Percentiles rank a stretch among this genome's conserved stretches.
Conservation (phyloP, 2,797 vertebrate genomes). For the Emys orbicularis region DNA sequence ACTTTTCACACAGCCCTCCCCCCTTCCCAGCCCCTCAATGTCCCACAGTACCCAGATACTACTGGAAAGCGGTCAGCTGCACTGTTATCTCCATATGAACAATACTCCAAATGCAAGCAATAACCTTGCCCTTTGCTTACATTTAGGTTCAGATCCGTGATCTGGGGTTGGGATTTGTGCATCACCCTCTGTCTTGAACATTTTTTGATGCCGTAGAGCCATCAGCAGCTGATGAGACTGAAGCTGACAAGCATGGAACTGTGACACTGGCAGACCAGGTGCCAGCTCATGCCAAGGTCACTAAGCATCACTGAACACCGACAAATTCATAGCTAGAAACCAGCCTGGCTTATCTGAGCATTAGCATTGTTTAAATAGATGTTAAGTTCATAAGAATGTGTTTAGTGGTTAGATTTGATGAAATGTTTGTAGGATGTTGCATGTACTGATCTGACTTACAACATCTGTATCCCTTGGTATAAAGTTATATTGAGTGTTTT, state of each 20-base stretch:
- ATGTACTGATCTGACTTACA: no score
- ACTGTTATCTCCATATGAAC: not conserved
- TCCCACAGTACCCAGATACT: not conserved
- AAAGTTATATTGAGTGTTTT: no score
- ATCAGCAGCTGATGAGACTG: not conserved
- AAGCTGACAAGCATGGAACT: not conserved
- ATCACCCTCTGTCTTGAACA: not conserved
- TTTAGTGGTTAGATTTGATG: no score
- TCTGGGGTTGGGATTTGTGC: not conserved
- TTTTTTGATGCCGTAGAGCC: not conserved
- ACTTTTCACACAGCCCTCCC: not conserved
- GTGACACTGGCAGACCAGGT: no score
- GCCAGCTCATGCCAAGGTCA: no score
- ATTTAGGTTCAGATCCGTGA: not conserved
- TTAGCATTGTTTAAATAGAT: no score
- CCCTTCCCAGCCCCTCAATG: rapidly evolving
- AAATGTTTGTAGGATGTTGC: no score
- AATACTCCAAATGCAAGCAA: not conserved
- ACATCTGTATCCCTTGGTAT: no score
- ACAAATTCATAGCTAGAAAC: no score
- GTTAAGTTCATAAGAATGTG: no score
- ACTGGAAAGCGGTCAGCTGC: not conserved
- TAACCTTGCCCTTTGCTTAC: not conserved
- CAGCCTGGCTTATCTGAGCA: no score
- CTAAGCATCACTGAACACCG: no score